Evolutionary conservation across 1,140 invertebrate genomes (phyloP).

Genomic region (Megalonaias nervosa): DNA sequence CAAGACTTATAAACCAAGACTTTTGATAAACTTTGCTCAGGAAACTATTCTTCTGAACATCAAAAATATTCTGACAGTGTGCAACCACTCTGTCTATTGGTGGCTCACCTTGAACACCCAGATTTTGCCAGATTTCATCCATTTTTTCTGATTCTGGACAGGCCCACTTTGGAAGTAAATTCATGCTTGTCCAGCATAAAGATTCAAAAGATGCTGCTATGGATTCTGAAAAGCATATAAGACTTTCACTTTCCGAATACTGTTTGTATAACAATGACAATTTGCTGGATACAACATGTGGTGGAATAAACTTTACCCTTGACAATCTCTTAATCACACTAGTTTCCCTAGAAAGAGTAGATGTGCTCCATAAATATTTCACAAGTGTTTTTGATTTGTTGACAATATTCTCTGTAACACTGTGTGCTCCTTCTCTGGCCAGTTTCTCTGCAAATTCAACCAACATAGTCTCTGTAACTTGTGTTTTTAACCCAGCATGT

Average conservation of each 20-base stretch:
- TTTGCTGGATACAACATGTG: neutral
- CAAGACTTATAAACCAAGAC: no score
- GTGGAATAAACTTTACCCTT: constrained; percentile 8
- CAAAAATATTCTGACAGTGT: no score
- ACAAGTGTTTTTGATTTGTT: constrained; percentile 5
- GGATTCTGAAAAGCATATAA: constrained; percentile 7
- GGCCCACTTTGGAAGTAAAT: neutral
- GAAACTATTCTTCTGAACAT: no score
- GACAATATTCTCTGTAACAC: neutral
- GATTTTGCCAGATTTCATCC: no score
- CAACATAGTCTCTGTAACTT: constrained; percentile 9
- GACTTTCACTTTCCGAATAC: neutral
- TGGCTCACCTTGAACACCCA: no score
- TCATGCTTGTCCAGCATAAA: constrained; percentile 12
- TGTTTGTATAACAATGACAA: neutral
- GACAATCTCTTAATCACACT: neutral
- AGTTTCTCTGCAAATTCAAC: constrained; percentile 17
- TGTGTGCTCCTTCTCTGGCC: neutral
- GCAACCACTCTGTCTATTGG: no score
- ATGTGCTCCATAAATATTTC: neutral
- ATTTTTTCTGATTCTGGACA: no score
- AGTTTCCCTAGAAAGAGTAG: neutral
- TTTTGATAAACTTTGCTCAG: no score
- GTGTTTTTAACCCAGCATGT: constrained; percentile 11
- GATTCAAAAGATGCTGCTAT: neutral